phyloP scores from a whole-genome alignment of 2,113 vertebrate species.

The Ciconia boyciana region DNA sequence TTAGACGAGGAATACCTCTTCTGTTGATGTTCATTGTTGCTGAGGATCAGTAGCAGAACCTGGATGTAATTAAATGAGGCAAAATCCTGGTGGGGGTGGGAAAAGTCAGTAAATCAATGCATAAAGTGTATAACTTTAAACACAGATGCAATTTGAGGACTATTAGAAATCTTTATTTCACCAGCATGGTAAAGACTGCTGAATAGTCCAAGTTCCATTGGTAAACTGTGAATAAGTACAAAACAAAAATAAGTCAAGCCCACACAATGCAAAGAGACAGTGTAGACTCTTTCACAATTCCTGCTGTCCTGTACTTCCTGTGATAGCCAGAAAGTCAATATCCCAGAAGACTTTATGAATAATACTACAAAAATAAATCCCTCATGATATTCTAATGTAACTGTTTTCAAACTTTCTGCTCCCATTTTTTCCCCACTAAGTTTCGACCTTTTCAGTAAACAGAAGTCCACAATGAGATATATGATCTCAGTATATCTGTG shows the following conservation, averaged over 20 bases:
- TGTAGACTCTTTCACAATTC: not conserved
- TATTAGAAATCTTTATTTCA: not conserved
- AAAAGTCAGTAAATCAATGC: not conserved
- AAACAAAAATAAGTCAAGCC: not conserved
- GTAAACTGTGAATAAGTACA: not conserved
- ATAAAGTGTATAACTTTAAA: not conserved
- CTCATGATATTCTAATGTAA: not conserved
- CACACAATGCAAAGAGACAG: not conserved
- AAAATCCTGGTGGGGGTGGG: not conserved
- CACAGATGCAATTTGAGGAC: not conserved
- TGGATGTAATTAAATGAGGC: not conserved
- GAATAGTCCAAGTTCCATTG: not conserved
- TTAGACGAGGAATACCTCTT: not conserved
- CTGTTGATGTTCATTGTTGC: not conserved
- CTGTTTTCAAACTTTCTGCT: not conserved
- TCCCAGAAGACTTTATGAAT: not conserved
- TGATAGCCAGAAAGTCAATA: not conserved
- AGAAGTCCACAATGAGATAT: not conserved
- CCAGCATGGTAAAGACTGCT: not conserved
- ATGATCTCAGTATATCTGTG: not conserved
- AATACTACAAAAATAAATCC: not conserved
- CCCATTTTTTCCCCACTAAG: not conserved
- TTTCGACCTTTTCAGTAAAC: not conserved
- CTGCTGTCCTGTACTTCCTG: not conserved
- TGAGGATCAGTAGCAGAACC: not conserved